Percentiles rank a stretch among this genome's conserved stretches.
Evolutionary conservation across 1,140 invertebrate genomes (phyloP).

Genomic region (Macrobrachium rosenbergii): DNA sequence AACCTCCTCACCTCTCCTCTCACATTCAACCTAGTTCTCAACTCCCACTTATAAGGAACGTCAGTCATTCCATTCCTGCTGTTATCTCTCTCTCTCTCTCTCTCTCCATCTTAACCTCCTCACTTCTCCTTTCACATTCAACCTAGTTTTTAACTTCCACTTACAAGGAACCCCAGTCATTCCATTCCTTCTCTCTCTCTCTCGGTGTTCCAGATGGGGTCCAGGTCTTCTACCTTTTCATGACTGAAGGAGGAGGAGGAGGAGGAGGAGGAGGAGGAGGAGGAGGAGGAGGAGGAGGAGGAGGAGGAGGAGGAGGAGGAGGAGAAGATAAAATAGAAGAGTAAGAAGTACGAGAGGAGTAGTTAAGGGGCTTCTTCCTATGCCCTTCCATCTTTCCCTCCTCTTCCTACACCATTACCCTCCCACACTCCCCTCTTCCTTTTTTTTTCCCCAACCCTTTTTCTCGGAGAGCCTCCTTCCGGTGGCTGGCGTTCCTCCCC

Average conservation of each 20-base stretch:
- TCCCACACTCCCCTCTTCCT: not conserved
- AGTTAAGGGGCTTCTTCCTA: not conserved
- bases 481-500: not conserved
- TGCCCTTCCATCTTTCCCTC: not conserved
- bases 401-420: not conserved
- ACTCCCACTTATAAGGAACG: no score
- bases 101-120: not conserved
- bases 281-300: no score
- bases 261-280: no score
- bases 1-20: not conserved
- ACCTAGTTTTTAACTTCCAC: no score
- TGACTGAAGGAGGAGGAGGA: not conserved
- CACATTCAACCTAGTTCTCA: no score
- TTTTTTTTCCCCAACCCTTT: not conserved
- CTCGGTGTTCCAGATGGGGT: not conserved
- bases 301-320: no score
- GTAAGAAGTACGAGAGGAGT: not conserved
- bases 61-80: not conserved
- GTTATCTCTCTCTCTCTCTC: constrained; percentile 26
- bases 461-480: not conserved
- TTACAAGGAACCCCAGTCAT: no score
- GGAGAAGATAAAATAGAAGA: no score
- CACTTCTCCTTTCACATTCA: not conserved
- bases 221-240: no score
- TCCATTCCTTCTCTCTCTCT: not conserved